A percentile compares a stretch with the other conserved stretches of the same genome.
phyloP scores from a whole-genome alignment of 2,113 vertebrate species.

The Setophaga kirtlandii region DNA sequence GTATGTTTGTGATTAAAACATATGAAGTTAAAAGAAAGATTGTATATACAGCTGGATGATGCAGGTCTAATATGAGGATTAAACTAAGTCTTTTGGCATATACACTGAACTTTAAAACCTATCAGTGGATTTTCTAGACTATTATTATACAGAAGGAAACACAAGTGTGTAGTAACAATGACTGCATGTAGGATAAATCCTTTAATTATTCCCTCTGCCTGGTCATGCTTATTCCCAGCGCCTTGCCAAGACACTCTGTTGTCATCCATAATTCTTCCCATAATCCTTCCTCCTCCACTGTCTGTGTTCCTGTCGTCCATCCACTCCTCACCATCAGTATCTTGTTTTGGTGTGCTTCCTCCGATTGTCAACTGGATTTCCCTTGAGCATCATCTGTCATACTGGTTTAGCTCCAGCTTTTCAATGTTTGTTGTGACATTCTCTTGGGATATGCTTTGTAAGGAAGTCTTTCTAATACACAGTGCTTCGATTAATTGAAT shows the following conservation, averaged over 20 bases:
- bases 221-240: not conserved
- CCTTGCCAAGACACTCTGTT: not conserved
- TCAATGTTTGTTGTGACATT: not conserved
- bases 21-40: not conserved
- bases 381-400: not conserved
- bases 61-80: not conserved
- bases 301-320: not conserved
- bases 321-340: not conserved
- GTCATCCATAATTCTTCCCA: not conserved
- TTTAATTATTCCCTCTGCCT: not conserved
- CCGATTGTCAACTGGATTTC: not conserved
- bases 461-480: not conserved
- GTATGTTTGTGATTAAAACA: not conserved
- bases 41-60: not conserved
- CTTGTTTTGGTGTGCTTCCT: not conserved
- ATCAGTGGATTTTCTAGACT: not conserved
- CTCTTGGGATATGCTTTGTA: fast-evolving
- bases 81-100: not conserved
- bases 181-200: not conserved
- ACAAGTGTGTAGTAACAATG: not conserved
- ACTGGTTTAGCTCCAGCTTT: not conserved
- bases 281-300: not conserved
- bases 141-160: not conserved
- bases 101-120: not conserved
- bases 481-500: not conserved